Conservation (phyloP, 2,113 vertebrate genomes). For the Aleadryas rufinucha region DNA sequence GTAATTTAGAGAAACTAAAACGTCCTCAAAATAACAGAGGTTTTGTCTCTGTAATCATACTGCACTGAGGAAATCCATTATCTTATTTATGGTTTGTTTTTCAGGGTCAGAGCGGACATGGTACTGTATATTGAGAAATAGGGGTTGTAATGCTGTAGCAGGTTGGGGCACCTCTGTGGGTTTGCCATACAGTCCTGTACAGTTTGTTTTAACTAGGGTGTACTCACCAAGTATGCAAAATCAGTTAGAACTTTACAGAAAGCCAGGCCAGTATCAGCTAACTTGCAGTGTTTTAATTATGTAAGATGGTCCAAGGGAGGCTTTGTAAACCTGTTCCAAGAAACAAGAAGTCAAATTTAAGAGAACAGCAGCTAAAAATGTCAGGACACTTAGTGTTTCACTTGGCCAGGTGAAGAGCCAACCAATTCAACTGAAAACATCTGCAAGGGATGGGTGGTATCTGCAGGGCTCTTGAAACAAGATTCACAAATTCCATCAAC, state of each 20-base stretch:
- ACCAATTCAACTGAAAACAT: not conserved
- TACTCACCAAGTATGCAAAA: not conserved
- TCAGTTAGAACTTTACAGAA: not conserved
- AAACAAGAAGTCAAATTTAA: not conserved
- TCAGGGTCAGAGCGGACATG: not conserved
- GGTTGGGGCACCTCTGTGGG: not conserved
- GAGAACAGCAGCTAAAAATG: not conserved
- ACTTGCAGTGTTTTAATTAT: not conserved
- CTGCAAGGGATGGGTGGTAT: not conserved
- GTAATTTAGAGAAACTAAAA: conserved; percentile 41
- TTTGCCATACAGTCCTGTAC: not conserved
- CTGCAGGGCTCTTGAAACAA: not conserved
- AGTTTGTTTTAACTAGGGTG: not conserved
- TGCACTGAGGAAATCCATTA: conserved; percentile 31
- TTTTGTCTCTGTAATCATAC: conserved; percentile 9
- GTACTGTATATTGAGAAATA: not conserved
- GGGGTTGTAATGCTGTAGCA: not conserved
- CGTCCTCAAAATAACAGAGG: conserved; percentile 40
- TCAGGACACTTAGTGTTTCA: not conserved
- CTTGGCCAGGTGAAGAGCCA: not conserved
- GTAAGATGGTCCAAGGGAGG: not conserved
- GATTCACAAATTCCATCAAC: not conserved
- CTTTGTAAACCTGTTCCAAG: not conserved
- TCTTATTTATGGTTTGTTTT: conserved; percentile 52
- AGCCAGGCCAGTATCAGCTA: not conserved